Base-by-base conservation (phyloP, 2,113 vertebrate genomes). In the Puffinus mauretanicus region DNA sequence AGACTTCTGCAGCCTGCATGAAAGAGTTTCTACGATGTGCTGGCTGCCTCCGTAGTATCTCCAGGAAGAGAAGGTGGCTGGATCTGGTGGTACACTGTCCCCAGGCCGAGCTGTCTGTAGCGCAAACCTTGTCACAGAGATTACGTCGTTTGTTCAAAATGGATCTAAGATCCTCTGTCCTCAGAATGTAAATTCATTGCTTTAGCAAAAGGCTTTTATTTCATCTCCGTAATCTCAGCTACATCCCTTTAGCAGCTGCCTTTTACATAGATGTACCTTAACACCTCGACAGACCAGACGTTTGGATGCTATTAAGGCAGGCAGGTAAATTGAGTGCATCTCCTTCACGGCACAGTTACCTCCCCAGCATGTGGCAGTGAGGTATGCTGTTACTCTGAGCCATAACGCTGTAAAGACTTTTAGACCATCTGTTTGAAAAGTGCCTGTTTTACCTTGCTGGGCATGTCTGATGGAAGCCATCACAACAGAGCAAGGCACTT, bases 361-460 rank as follows among this genome's bases (percentile, higher is more conserved):
- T 85, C 49, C 70, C 54, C 82, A 86, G 84, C 29, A 34, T 57
- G 82, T 77, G 83, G 78, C 84, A 65, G 21, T 49, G 84, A 95
- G 84, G 52, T 51, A 3, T 38, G 61, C 67, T 93, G 54, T 77
- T 88, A 7, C 70, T 86, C 42, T 2, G 15, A 84, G 70, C 57
- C 42, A 12, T 44, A 62, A 77, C 32, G 51, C 78, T 91, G 30
- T 44, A 49, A 90, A 66, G 67, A 38, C 60, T 72, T 69, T 7
- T 61, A 83, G 76, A 86, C 71, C 86, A 86, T 88, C 93, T 97
- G 86, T 67, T 94, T 75, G 82, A 86, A 58, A 93, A 95, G 54
- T 29, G 24, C 57, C 49, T 81, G 26, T 38, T 86, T 78, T 82
- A 71, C 58, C 40, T 94, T 84, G 32, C 85, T 36, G 55, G 70